These are phyloP conservation scores for Microcebus ravelobensis DNA, from an alignment of 2,113 vertebrate genomes.

Conservation along the genomic window DNA sequence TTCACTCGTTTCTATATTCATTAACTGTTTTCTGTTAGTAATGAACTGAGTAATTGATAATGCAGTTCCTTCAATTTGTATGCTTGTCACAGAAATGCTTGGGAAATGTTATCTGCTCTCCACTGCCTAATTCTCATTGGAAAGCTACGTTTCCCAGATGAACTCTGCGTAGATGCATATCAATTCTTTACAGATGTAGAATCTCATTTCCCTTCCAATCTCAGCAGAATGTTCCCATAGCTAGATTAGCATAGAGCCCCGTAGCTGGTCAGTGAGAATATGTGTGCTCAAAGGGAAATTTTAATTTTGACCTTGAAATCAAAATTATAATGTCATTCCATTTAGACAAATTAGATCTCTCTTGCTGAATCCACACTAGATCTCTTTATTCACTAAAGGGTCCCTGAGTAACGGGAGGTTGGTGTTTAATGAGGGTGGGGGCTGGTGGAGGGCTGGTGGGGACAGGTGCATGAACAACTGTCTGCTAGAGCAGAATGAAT, in stretches of 20 bases:
- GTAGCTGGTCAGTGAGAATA: not conserved
- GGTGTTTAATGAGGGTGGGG: not conserved
- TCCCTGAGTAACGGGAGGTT: not conserved
- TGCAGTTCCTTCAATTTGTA: not conserved
- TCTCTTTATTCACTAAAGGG: not conserved
- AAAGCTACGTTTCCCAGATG: not conserved
- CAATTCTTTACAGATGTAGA: not conserved
- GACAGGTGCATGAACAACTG: not conserved
- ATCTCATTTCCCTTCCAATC: not conserved
- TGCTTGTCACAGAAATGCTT: not conserved
- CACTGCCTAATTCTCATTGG: not conserved
- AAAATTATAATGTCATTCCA: not conserved
- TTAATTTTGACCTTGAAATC: not conserved
- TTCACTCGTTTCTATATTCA: not conserved
- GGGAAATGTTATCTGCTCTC: not conserved
- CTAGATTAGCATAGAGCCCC: not conserved
- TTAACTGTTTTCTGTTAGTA: not conserved
- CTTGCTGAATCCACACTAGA: not conserved
- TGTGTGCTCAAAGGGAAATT: not conserved
- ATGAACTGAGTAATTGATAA: not conserved
- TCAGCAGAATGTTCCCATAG: not conserved
- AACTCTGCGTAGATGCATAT: not conserved
- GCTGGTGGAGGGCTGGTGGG: too few relatives aligned
- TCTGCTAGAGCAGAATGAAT: not conserved
- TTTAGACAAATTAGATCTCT: not conserved